A percentile compares a stretch with the other conserved stretches of the same genome.
These are phyloP conservation scores for Nysson spinosus DNA, from an alignment of 2,888 invertebrate genomes.

Conservation along the genomic window DNA sequence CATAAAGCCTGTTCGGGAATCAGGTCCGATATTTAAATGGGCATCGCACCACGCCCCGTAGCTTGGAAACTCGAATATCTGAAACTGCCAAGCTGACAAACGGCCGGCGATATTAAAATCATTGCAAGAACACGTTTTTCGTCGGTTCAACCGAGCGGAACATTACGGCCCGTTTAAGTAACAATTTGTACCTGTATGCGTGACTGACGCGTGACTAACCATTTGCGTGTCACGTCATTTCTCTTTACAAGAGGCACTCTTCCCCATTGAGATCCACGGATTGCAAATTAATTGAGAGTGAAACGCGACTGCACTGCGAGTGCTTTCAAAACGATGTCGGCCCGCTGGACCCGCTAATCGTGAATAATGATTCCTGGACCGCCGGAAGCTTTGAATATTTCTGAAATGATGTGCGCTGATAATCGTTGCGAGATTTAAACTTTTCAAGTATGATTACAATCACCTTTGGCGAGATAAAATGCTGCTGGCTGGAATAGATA, in stretches of 20 bases:
- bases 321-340: constrained; percentile 53
- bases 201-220: constrained; percentile 63
- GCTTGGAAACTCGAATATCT: constrained; percentile 1
- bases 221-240: constrained; percentile 62
- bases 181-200: constrained; percentile 57
- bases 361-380: constrained; percentile 57
- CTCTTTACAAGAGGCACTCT: constrained; percentile 49
- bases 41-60: too few species aligned
- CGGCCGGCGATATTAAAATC: constrained; percentile 51
- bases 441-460: too few species aligned
- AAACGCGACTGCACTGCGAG: constrained; percentile 55
- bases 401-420: too few species aligned
- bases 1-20: too few species aligned
- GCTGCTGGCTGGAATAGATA: too few species aligned
- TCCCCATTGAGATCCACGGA: constrained; percentile 37
- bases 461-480: constrained; percentile 6
- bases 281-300: constrained; percentile 64
- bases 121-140: constrained; percentile 50
- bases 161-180: constrained; percentile 29
- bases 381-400: constrained; percentile 39
- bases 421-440: too few species aligned
- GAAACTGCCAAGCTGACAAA: constrained; percentile 36
- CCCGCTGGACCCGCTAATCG: constrained; percentile 52
- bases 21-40: too few species aligned
- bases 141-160: constrained; percentile 13